Evolutionary conservation across 1,140 invertebrate genomes (phyloP).

Genomic region (Ganaspis sp.): DNA sequence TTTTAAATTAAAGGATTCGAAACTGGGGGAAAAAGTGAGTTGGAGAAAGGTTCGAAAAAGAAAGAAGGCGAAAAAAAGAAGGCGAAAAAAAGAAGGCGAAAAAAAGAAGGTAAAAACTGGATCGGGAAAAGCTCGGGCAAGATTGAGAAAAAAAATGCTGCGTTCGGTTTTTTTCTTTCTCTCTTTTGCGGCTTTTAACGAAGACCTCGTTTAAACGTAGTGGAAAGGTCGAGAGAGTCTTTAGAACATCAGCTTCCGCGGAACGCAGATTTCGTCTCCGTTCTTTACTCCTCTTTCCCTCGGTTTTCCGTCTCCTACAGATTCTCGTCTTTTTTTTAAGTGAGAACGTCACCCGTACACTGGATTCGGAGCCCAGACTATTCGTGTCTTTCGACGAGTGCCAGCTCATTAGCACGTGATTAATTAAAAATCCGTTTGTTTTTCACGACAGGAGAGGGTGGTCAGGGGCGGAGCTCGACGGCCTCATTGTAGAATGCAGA

Average conservation of each 20-base stretch:
- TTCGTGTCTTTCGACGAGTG: conserved; percentile 43
- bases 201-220: conserved; percentile 45
- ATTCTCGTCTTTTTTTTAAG: conserved; percentile 25
- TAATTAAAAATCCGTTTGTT: conserved; percentile 71
- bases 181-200: conserved; percentile 45
- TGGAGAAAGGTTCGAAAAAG: neutral
- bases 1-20: no score
- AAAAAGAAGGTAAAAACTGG: neutral
- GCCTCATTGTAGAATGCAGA: conserved; percentile 26
- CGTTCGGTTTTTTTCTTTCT: conserved; percentile 41
- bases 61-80: neutral
- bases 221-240: conserved; percentile 51
- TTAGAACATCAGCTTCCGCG: conserved; percentile 55
- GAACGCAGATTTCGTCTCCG: conserved; percentile 44
- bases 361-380: conserved; percentile 30
- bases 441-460: conserved; percentile 41
- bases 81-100: neutral
- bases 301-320: neutral
- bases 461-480: neutral
- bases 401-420: conserved; percentile 70
- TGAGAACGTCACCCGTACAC: conserved; percentile 24
- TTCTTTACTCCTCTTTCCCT: neutral
- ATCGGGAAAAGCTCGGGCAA: neutral
- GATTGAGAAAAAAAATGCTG: conserved; percentile 21
- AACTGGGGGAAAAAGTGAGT: no score